Evolutionary conservation across 2,797 vertebrate genomes (phyloP), one percentile per base, ranked within the genome.

Genomic region (Xenopus petersii): DNA sequence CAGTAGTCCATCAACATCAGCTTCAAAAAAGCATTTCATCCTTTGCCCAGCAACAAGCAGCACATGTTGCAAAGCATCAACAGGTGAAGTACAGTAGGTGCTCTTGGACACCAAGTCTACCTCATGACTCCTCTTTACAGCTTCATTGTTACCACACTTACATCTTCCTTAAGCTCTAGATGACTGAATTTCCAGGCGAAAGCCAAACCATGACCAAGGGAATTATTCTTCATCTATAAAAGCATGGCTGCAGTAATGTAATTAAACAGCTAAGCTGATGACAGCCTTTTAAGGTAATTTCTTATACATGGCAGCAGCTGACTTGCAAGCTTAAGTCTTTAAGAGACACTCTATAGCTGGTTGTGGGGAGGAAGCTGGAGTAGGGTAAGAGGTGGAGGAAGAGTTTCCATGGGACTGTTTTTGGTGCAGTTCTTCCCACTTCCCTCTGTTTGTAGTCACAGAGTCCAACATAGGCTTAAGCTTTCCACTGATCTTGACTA

Each of bases 381-480:
- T 79, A 1, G 77, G 77, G 61, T 65, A 79, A 64, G 82, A 82
- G 11, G 84, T 64, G 0, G 82, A 79, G 15, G 80, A n/a, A n/a
- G 71, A 10, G 5, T 80, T 63, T 0, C 83, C 87, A 36, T 92
- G 26, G 26, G 26, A 30, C 26, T 30, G 88, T 84, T 93, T 92
- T 82, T 83, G 91, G 88, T 98, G 94, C 81, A 98, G 81, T 74
- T 98, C 96, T 80, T 97, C 94, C 97, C 98, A 99, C 79, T 95
- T 96, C 75, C 81, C 87, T 85, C 95, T 92, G 70, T 99, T 99
- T 11, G 85, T 91, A 81, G 86, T 86, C 85, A 99, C 93, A 0
- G 94, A 94, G 80, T 98, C 95, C 80, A 98, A 82, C 96, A 99
- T 98, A 0, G 97, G 95, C 90, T 97, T 94, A 77, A 99, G 92